phyloP scores from a whole-genome alignment of 1,140 invertebrate species.

The Planococcus citri region DNA sequence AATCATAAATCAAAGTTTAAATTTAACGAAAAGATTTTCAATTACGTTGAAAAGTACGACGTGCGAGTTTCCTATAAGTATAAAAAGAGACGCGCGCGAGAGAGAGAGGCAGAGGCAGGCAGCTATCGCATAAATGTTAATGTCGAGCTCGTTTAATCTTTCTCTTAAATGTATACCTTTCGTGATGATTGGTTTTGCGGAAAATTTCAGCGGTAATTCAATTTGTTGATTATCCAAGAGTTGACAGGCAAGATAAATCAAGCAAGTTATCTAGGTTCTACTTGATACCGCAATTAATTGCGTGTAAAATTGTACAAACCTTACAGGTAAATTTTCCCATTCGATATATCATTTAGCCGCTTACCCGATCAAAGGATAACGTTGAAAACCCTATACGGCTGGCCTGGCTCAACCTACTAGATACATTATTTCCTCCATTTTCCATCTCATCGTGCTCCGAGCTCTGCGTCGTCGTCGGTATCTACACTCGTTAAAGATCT shows the following conservation, averaged over 20 bases:
- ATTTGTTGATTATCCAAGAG: constrained; percentile 3
- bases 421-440: too few relatives aligned
- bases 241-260: not conserved
- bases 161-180: constrained; percentile 8
- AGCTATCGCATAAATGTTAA: not conserved
- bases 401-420: not conserved
- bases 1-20: constrained; percentile 4
- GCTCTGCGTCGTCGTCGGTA: too few relatives aligned
- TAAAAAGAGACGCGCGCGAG: too few relatives aligned
- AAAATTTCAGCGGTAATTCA: not conserved
- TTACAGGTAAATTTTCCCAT: not conserved
- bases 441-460: too few relatives aligned
- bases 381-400: not conserved
- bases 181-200: constrained; percentile 5
- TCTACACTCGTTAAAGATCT: not conserved
- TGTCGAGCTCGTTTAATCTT: not conserved
- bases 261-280: not conserved
- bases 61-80: too few relatives aligned
- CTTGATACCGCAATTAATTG: not conserved
- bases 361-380: not conserved
- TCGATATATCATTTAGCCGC: not conserved
- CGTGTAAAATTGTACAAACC: not conserved
- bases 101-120: too few relatives aligned
- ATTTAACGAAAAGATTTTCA: constrained; percentile 3
- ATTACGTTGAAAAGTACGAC: not conserved